Evolutionary conservation across 1,140 invertebrate species (phyloP).

Genomic region (Papilio polyxenes): DNA sequence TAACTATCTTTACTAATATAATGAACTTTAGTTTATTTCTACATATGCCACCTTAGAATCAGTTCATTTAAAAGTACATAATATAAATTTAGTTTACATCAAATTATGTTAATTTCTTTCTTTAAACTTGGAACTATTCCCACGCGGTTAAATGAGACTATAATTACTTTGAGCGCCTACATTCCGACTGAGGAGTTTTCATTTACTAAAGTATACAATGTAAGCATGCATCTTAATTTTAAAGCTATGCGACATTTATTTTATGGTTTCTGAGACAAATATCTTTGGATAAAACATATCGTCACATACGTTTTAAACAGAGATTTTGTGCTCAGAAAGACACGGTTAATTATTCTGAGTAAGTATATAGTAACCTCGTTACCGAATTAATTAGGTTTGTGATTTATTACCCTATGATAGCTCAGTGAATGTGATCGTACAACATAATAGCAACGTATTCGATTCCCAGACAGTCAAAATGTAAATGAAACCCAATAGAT

Average conservation of each 20-base stretch:
- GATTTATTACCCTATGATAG: neutral
- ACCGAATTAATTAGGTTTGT: neutral
- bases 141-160: neutral
- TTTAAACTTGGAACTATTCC: neutral
- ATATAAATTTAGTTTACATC: neutral
- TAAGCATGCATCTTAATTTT: neutral
- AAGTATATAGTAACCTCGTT: neutral
- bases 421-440: neutral
- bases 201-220: constrained; percentile 1
- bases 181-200: neutral
- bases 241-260: neutral
- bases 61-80: neutral
- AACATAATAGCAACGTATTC: neutral
- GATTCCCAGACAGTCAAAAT: neutral
- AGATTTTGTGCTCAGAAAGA: too few species aligned
- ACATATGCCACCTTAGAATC: neutral
- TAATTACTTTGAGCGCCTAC: neutral
- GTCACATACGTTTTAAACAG: too few species aligned
- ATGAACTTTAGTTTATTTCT: neutral
- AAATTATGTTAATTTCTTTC: constrained; percentile 1
- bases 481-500: neutral
- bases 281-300: too few species aligned
- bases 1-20: neutral
- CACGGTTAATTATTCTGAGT: neutral
- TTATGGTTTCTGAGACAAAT: too few species aligned